phyloP scores from a whole-genome alignment of 2,888 invertebrate genomes.

The Dryocosmus kuriphilus region DNA sequence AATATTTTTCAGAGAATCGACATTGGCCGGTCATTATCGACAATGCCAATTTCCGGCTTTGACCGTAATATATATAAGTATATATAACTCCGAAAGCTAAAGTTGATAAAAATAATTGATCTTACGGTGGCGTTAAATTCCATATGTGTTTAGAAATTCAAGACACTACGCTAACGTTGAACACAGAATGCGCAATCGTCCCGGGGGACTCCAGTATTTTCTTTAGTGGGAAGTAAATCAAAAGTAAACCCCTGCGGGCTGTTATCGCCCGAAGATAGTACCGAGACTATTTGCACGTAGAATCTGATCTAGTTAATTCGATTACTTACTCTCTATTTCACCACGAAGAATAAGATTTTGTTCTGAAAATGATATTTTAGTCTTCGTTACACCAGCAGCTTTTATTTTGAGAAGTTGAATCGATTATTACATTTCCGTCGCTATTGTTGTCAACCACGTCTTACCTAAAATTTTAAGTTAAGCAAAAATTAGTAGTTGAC shows the following conservation, averaged over 20 bases:
- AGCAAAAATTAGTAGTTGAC: too few relatives aligned
- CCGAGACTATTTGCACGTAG: slow-evolving; percentile 68
- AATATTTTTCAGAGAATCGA: too few relatives aligned
- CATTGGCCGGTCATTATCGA: too few relatives aligned
- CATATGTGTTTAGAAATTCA: slow-evolving; percentile 67
- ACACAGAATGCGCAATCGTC: slow-evolving; percentile 45
- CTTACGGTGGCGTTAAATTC: not conserved
- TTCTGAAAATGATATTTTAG: slow-evolving; percentile 13
- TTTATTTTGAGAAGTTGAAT: not conserved
- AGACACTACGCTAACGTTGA: slow-evolving; percentile 60
- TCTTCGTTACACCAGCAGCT: not conserved
- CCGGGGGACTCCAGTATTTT: slow-evolving; percentile 54
- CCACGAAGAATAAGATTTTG: slow-evolving; percentile 5
- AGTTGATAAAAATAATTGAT: not conserved
- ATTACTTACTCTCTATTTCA: slow-evolving; percentile 60
- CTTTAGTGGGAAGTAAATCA: slow-evolving; percentile 60
- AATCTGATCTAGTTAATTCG: slow-evolving; percentile 74
- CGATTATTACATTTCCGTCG: not conserved
- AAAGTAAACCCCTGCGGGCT: slow-evolving; percentile 67
- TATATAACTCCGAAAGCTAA: not conserved
- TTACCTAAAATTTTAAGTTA: too few relatives aligned
- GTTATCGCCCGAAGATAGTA: slow-evolving; percentile 60
- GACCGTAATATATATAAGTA: too few relatives aligned
- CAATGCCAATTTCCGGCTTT: too few relatives aligned
- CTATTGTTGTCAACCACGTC: too few relatives aligned